Base-by-base conservation (phyloP, 2,888 invertebrate species). In the Ormyrus thymus region DNA sequence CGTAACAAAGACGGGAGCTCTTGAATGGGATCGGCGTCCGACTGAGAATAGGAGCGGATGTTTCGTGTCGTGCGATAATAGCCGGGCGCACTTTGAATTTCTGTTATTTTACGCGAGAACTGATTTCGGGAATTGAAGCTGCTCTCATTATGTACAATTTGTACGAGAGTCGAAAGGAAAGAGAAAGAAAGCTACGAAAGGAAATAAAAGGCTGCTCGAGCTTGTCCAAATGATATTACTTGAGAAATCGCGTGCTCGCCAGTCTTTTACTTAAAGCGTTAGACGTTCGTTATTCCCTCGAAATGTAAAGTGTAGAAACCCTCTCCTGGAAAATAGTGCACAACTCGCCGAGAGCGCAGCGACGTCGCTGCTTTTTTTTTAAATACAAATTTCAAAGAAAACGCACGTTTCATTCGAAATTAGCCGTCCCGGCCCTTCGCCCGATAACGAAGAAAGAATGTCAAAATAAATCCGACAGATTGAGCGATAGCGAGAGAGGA, bases 231-330 rank as follows among this genome's bases (percentile, higher is more conserved):
- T 76, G 76, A 76, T 76, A 76, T 76, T 66, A 61, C 69, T 62
- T 56, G 75, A 66, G 72, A 68, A 78, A 78, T 78, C 73, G 65
- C 77, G 81, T 75, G 56, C 78, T 62, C 76, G 74, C 50, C 68
- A 69, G 73, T 70, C 50, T 66, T 76, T 75, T 76, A 55, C 69
- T 55, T 9, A 46, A 29, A 61, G 61, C 13, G 68, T 68, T 75
- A 53, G 75, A 50, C 73, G 56, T 71, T 77, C 69, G 62, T 70
- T 78, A 69, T 62, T 15, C 64, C 51, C 74, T 77, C 69, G 65
- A 61, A 80, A 70, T 80, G 76, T 76, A 70, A 71, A 78, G 74
- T 79, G 56, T 59, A 58, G 68, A 29, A 53, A 55, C n/a, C 46
- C n/a, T 29, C 50, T 62, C 58, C 51, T 46, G 50, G 43, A 29